Conservation (phyloP, 2,888 invertebrate genomes). For the Xylota segnis region DNA sequence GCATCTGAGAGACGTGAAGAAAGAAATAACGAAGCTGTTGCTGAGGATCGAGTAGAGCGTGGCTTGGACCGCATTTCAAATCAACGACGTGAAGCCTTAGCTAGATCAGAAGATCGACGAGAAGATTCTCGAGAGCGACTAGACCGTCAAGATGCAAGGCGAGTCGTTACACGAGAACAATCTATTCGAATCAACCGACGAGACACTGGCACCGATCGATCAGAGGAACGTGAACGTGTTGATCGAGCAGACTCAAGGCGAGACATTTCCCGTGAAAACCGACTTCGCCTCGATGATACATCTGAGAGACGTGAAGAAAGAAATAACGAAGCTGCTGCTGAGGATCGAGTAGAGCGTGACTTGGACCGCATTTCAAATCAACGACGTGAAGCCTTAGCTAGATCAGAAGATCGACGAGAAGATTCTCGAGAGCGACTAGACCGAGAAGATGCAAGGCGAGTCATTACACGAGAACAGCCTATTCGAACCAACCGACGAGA, state of each 20-base stretch:
- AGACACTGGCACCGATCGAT: too few species aligned
- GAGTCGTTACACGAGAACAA: neutral
- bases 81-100: neutral
- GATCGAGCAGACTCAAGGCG: neutral
- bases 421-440: neutral
- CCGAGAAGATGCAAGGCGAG: neutral
- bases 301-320: neutral
- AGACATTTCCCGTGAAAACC: neutral
- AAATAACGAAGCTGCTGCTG: neutral
- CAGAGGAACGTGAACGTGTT: neutral
- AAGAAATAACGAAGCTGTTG: neutral
- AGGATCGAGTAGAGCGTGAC: neutral
- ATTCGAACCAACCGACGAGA: slow-evolving; percentile 13
- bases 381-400: neutral
- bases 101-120: neutral
- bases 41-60: neutral
- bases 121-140: neutral
- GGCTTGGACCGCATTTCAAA: neutral
- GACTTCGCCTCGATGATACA: neutral
- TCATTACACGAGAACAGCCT: neutral
- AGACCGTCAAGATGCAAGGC: neutral
- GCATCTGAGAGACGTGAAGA: neutral
- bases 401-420: slow-evolving; percentile 12
- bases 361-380: neutral
- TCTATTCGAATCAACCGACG: too few species aligned